Evolutionary conservation across 2,888 invertebrate species (phyloP), one percentile per base, ranked within the genome.

Genomic region (Erpobdella octoculata): DNA sequence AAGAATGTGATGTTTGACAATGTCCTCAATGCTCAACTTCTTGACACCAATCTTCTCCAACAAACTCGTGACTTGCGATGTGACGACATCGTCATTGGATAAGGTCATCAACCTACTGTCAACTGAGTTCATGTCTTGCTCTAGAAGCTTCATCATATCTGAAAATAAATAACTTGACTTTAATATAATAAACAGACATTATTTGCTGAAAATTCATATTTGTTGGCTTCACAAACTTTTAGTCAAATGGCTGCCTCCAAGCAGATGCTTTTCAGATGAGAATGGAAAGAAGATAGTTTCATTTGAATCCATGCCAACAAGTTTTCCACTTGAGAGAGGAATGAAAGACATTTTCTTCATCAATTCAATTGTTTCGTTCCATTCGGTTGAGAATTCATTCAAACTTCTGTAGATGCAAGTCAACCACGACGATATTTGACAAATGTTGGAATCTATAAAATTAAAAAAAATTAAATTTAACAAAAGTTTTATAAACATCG

Each of bases 1-100:
- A 41, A 82, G 66, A 70, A 82, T 81, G 75, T 82, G 81, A 72
- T 80, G 79, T 58, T 79, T 77, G 36, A 81, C 79, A 38, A 82
- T 76, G 72, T 82, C 81, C 68, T 75, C 71, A 15, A 80, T 78
- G 6, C 77, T 78, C 72, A 80, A 73, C 70, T 77, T 75, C 61
- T 78, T 78, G 15, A 81, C 78, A 3, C 77, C 79, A 53, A 78
- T 71, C 58, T 76, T 76, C 25, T 77, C 70, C 69, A 82, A 75
- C 21, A 81, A 75, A 72, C 78, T 78, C 64, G 76, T 73, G 31
- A 80, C 79, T 74, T 81, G 80, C 3, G 79, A 80, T 75, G 79
- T 80, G 64, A 79, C 77, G 65, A 80, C 80, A 38, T 75, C 75
- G 70, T 81, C 81, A 15, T 75, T 73, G 0, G 79, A 78, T 36